Conservation (phyloP, 2,113 vertebrate species). For the Eleginops maclovinus region DNA sequence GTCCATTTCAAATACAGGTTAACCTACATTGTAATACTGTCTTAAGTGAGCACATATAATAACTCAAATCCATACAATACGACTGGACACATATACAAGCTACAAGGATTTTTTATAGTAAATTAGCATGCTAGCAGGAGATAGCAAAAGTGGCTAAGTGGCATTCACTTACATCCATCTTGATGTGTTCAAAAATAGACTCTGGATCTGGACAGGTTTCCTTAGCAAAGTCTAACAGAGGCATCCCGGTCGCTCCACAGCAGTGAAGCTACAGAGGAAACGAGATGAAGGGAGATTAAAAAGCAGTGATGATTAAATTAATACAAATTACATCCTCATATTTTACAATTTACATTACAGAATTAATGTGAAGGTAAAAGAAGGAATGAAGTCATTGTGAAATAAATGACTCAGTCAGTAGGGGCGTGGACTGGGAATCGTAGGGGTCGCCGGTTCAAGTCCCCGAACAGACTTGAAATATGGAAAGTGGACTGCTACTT, state of each 20-base stretch:
- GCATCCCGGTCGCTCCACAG: conserved; percentile 54
- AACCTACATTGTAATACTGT: background rate
- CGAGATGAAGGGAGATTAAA: background rate
- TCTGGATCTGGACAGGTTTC: conserved; percentile 58
- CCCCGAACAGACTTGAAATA: too few relatives aligned
- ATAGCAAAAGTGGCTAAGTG: too few relatives aligned
- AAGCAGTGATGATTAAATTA: too few relatives aligned
- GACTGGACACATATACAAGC: background rate
- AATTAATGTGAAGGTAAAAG: background rate
- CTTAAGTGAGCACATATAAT: too few relatives aligned
- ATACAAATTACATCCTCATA: background rate
- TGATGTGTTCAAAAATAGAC: fast-evolving
- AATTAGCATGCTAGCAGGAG: too few relatives aligned
- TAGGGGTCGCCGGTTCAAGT: too few relatives aligned
- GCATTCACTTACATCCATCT: conserved; percentile 64
- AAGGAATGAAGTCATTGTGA: too few relatives aligned
- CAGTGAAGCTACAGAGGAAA: conserved; percentile 68
- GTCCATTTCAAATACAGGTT: too few relatives aligned
- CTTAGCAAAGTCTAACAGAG: fast-evolving
- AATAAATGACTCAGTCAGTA: too few relatives aligned
- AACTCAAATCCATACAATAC: background rate
- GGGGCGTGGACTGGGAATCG: too few relatives aligned
- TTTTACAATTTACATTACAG: background rate
- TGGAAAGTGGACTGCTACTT: too few relatives aligned
- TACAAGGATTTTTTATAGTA: too few relatives aligned